Base-by-base conservation (phyloP, 2,888 invertebrate genomes). In the Phorcus lineatus region DNA sequence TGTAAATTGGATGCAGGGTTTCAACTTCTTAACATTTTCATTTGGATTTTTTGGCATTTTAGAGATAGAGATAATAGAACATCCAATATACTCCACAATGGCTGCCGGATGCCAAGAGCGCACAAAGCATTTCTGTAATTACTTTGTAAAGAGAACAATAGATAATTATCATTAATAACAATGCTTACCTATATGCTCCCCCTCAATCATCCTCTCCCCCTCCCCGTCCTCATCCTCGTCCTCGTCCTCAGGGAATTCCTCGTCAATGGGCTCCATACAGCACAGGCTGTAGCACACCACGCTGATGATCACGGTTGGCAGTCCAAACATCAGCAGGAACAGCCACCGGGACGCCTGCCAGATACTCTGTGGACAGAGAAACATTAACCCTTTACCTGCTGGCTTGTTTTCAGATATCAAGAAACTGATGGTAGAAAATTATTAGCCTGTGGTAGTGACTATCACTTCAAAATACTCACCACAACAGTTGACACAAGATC, bases 281-380 rank as follows among this genome's bases (percentile, higher is more conserved):
- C 98, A 99, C 84, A 98, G 96, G 0, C 98, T 97, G 93, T 99
- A 99, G 92, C 97, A 96, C 89, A 99, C 98, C 24, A 99, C 95
- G 28, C 97, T 96, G 24, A 99, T 95, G 92, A 99, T 98, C 53
- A 97, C 97, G 66, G 97, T 94, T 0, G 99, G 99, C 82, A 99
- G 94, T 0, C 99, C 98, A 93, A 99, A 98, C 77, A 99, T 95
- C 4, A 99, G 96, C 47, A 97, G 95, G 4, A 98, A 98, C 82
- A 99, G 94, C 83, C 99, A 97, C 0, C 99, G 98, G 0, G 92
- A 92, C 36, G 92, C 88, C 82, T 89, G 87, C 89, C 92, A 92
- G n/a, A 93, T 89, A 78, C 90, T 87, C 92, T 93, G 87, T 7
- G 79, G 66, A 22, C 6, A 47, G 47, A 47, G 47, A 11, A 11